Percentiles rank a stretch among this genome's conserved stretches.
phyloP scores from a whole-genome alignment of 2,113 vertebrate genomes.

The Rhea pennata region DNA sequence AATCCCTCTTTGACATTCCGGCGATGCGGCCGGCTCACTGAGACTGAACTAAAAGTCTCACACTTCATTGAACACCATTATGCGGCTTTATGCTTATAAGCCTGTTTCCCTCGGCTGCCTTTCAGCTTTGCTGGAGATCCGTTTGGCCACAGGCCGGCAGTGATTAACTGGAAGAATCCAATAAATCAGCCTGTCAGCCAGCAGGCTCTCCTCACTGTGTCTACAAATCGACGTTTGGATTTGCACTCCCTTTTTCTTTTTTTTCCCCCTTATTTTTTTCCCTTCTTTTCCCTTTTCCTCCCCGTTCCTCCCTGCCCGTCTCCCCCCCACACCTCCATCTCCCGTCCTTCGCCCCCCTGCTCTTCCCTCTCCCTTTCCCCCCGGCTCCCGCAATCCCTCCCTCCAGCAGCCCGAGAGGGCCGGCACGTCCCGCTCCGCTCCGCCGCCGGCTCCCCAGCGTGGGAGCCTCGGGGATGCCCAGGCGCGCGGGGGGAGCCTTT shows the following conservation, averaged over 20 bases:
- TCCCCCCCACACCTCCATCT: background rate
- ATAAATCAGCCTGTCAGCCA: conserved; percentile 97
- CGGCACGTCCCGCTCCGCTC: no score
- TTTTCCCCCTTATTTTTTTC: background rate
- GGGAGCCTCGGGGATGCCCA: no score
- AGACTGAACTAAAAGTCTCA: conserved; percentile 97
- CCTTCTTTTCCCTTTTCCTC: background rate
- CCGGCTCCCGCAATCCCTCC: background rate
- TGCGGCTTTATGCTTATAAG: conserved; percentile 93
- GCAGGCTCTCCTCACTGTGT: conserved; percentile 84
- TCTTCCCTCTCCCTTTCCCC: background rate
- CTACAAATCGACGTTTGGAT: conserved; percentile 91
- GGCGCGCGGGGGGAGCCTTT: background rate
- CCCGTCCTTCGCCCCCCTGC: background rate
- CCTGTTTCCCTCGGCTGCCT: conserved; percentile 89
- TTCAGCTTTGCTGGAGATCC: conserved; percentile 90
- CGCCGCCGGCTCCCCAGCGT: no score
- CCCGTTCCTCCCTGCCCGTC: background rate
- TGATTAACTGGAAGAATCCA: conserved; percentile 96
- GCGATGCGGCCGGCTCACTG: conserved; percentile 86
- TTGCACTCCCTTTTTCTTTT: conserved; percentile 70
- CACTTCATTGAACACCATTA: conserved; percentile 99
- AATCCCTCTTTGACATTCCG: conserved; percentile 90
- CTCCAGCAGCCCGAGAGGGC: background rate
- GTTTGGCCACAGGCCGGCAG: conserved; percentile 88